Evolutionary conservation across 2,888 invertebrate species (phyloP).

Genomic region (Gryllus longicercus): DNA sequence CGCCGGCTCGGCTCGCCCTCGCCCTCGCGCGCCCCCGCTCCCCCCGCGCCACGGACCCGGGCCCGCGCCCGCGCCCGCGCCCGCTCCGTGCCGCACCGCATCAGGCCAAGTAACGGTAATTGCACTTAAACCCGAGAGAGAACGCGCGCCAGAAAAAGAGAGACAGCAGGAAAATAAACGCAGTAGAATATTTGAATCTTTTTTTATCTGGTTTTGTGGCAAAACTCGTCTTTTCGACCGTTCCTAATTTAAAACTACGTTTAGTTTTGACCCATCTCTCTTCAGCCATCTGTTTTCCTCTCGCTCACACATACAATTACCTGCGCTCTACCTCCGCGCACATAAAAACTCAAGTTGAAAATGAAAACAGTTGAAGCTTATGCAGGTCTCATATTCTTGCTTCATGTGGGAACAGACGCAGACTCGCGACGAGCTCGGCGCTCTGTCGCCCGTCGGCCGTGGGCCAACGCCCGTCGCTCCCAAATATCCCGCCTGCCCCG

Average conservation of each 20-base stretch:
- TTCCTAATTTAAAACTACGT: constrained; percentile 35
- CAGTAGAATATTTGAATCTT: constrained; percentile 36
- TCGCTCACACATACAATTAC: constrained; percentile 17
- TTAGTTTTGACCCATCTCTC: constrained; percentile 17
- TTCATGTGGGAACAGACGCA: background rate
- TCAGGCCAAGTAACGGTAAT: constrained; percentile 36
- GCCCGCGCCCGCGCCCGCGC: background rate
- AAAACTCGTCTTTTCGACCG: constrained; percentile 36
- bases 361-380: constrained; percentile 9
- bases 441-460: background rate
- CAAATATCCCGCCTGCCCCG: background rate
- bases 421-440: background rate
- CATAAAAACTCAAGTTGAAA: constrained; percentile 8
- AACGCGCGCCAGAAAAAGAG: constrained; percentile 24
- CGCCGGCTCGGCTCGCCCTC: constrained; percentile 24
- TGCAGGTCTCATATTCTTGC: constrained; percentile 1
- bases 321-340: constrained; percentile 17
- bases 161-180: constrained; percentile 35
- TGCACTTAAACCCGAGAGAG: constrained; percentile 33
- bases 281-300: constrained; percentile 2
- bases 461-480: background rate
- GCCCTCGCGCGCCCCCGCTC: constrained; percentile 20
- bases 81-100: constrained; percentile 21
- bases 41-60: constrained; percentile 1
- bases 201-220: constrained; percentile 37